Evolutionary conservation across 2,888 invertebrate species (phyloP).

Genomic region (Lamproptera curius): DNA sequence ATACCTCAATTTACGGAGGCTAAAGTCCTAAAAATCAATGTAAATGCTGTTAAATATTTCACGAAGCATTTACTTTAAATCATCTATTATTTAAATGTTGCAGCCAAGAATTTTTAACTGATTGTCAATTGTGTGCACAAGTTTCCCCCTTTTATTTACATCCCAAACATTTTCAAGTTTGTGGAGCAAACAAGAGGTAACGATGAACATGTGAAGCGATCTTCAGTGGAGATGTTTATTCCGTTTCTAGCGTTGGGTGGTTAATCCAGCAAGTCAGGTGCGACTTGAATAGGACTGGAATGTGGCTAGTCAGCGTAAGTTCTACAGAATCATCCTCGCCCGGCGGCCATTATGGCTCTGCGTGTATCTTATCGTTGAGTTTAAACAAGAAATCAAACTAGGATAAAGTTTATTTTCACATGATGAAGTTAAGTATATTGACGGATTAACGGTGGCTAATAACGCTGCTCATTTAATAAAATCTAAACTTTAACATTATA

Average conservation of each 20-base stretch:
- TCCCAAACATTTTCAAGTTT: conserved; percentile 18
- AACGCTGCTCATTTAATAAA: too few relatives aligned
- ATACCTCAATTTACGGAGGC: too few relatives aligned
- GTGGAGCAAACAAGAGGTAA: conserved; percentile 29
- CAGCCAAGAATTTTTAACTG: too few relatives aligned
- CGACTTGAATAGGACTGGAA: conserved; percentile 31
- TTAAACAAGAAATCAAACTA: conserved; percentile 6
- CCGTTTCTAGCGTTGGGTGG: conserved; percentile 40
- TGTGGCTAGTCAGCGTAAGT: conserved; percentile 34
- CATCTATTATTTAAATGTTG: too few relatives aligned
- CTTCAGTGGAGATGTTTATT: conserved; percentile 32
- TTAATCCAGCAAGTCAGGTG: conserved; percentile 38
- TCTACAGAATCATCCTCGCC: conserved; percentile 11
- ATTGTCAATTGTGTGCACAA: too few relatives aligned
- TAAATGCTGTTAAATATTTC: too few relatives aligned
- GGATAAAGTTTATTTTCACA: too few relatives aligned
- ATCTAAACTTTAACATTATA: too few relatives aligned
- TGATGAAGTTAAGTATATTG: too few relatives aligned
- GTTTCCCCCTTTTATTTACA: neutral
- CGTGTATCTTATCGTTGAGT: conserved; percentile 15
- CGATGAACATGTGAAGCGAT: conserved; percentile 23
- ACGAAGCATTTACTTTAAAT: too few relatives aligned
- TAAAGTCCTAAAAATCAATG: too few relatives aligned
- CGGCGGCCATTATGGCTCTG: neutral
- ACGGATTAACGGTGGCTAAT: too few relatives aligned